Base-by-base conservation (phyloP, 2,113 vertebrate species). In the Pogona vitticeps region DNA sequence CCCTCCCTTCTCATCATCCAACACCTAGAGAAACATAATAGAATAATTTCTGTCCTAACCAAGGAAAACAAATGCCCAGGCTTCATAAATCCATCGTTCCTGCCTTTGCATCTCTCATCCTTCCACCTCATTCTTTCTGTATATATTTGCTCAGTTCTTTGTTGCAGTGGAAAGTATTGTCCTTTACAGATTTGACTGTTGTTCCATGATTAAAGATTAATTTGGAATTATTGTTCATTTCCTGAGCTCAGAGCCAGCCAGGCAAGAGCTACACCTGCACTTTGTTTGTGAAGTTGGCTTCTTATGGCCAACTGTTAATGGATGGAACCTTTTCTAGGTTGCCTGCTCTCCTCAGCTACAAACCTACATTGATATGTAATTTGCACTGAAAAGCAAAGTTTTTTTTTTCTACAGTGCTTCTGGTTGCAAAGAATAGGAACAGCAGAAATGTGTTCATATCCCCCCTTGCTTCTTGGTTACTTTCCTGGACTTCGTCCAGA, bases 211-310 rank as follows among this genome's bases (percentile, higher is more conserved):
- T 91, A 93, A 95, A 92, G 90, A 94, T 94, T 93, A 94, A 94
- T 94, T 93, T 78, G 77, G 86, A 83, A 92, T 90, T 86, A 88
- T 90, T 65, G 58, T 87, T 78, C 3, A 0, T 88, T 90, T 94
- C 91, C 86, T 70, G 28, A 86, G 89, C 83, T 90, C 80, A n/a
- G 78, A 89, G 93, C 38, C 6, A 13, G 56, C 81, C 67, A 90
- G 90, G 94, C 93, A 95, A 93, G 76, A 70, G 87, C 89, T 93
- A 90, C 94, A 94, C 94, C 95, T 96, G 95, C 95, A 89, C 88
- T 42, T 84, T 95, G 94, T 94, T 94, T 95, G 93, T 85, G 90
- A 89, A 85, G 84, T 78, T 78, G 0, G 0, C 67, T 92, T 65
- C 86, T 90, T 86, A 90, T 88, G 88, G 91, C 0, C 4, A 92